Conservation (phyloP, 1,140 invertebrate genomes). For the Acyrthosiphon pisum region DNA sequence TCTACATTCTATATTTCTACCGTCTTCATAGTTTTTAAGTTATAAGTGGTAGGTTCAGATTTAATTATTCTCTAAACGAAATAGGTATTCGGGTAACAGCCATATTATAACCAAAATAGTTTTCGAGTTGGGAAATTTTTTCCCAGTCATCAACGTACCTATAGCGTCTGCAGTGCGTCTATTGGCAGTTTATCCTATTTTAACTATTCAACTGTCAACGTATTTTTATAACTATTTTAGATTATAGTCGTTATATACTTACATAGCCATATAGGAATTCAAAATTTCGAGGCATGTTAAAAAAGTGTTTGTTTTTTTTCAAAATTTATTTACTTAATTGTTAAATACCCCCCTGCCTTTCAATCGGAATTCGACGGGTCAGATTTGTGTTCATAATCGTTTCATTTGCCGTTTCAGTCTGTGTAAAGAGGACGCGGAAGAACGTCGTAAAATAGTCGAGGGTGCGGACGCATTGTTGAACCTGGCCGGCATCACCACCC, state of each 20-base stretch:
- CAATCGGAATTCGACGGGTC: background rate
- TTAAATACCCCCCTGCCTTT: too few species aligned
- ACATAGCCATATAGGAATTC: background rate
- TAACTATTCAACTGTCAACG: background rate
- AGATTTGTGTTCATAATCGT: background rate
- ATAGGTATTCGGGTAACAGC: background rate
- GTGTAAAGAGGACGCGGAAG: conserved; percentile 73
- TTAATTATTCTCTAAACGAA: background rate
- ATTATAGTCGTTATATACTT: too few species aligned
- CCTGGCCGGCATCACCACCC: conserved; percentile 70
- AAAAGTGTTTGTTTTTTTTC: background rate
- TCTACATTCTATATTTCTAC: too few species aligned
- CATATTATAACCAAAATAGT: background rate
- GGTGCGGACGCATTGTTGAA: conserved; percentile 78
- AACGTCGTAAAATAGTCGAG: conserved; percentile 78
- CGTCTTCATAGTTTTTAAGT: background rate
- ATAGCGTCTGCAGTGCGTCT: too few species aligned
- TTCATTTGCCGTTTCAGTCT: conserved; percentile 63
- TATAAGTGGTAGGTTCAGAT: background rate
- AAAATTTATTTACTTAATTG: background rate
- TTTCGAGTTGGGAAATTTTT: background rate
- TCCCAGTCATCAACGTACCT: background rate
- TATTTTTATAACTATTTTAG: background rate
- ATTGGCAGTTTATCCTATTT: background rate
- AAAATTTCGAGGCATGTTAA: background rate